phyloP scores from a whole-genome alignment of 2,113 vertebrate species.

The Tyto alba region DNA sequence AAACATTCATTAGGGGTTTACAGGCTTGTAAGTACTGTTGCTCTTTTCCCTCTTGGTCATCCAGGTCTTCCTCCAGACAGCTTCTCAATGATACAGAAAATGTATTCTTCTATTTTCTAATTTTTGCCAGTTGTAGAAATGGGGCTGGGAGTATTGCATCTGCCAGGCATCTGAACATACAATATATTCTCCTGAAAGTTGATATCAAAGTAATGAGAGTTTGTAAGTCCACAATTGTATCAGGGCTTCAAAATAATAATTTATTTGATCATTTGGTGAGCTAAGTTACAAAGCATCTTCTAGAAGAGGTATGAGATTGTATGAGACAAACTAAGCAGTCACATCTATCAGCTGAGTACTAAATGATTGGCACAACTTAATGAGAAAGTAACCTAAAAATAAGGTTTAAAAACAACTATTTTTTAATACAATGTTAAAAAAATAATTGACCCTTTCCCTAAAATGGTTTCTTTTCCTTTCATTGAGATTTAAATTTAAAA shows the following conservation, averaged over 20 bases:
- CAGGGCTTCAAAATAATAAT: background rate
- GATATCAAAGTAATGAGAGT: background rate
- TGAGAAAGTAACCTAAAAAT: background rate
- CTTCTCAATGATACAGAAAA: slow-evolving; percentile 17
- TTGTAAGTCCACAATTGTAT: background rate
- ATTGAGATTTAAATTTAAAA: background rate
- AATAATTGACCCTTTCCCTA: background rate
- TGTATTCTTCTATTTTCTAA: background rate
- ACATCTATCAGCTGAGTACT: background rate
- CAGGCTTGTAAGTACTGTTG: slow-evolving; percentile 4
- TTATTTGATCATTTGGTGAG: background rate
- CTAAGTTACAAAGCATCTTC: background rate
- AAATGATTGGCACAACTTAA: background rate
- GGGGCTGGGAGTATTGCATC: background rate
- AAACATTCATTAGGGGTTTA: slow-evolving; percentile 50
- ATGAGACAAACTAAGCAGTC: background rate
- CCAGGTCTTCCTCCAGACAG: background rate
- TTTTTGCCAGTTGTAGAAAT: background rate
- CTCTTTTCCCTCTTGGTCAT: slow-evolving; percentile 3
- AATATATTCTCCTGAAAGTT: background rate
- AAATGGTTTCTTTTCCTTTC: background rate
- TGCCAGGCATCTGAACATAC: background rate
- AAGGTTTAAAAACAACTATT: background rate
- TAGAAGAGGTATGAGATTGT: background rate
- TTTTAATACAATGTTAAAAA: background rate